These are phyloP conservation scores for Bergia puertoricense DNA, from an alignment of 92 coral and sea anemone genomes.

Conservation along the genomic window DNA sequence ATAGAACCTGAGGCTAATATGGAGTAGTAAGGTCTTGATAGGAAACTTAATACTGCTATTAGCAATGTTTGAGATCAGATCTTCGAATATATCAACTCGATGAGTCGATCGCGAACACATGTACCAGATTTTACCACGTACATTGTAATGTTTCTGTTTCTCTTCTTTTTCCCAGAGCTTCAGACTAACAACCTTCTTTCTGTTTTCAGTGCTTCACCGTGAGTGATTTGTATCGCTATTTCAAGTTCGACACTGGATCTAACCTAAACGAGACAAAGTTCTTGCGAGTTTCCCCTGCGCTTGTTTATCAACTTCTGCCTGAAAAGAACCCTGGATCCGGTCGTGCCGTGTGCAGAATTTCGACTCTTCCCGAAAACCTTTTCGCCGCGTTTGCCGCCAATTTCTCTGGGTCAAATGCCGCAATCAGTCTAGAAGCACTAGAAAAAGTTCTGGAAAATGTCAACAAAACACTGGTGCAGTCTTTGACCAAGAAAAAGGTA, in stretches of 20 bases:
- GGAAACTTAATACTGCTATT: background rate
- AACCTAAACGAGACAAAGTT: conserved; percentile 31
- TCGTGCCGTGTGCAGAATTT: conserved; percentile 37
- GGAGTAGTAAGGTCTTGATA: too few relatives aligned
- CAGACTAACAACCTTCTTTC: background rate
- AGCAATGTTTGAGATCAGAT: background rate
- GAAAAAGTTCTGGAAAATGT: conserved; percentile 27
- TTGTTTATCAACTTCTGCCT: conserved; percentile 63
- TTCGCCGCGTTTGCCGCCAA: conserved; percentile 44
- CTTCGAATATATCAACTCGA: background rate
- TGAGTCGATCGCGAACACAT: background rate
- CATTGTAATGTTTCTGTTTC: background rate
- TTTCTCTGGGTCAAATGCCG: conserved; percentile 1
- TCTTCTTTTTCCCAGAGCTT: background rate
- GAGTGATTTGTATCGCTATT: conserved; percentile 39
- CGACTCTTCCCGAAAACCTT: conserved; percentile 48
- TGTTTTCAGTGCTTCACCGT: conserved; percentile 45
- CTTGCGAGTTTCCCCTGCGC: conserved; percentile 50
- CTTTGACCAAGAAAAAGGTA: conserved; percentile 29
- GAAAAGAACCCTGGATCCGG: conserved; percentile 62
- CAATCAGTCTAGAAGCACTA: conserved; percentile 2
- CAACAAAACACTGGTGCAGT: conserved; percentile 18
- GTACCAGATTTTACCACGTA: background rate
- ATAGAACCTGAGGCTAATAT: background rate
- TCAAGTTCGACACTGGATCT: background rate